A percentile compares a stretch with the other conserved stretches of the same genome.
phyloP scores from a whole-genome alignment of 1,140 invertebrate genomes.

The Leptinotarsa texana region DNA sequence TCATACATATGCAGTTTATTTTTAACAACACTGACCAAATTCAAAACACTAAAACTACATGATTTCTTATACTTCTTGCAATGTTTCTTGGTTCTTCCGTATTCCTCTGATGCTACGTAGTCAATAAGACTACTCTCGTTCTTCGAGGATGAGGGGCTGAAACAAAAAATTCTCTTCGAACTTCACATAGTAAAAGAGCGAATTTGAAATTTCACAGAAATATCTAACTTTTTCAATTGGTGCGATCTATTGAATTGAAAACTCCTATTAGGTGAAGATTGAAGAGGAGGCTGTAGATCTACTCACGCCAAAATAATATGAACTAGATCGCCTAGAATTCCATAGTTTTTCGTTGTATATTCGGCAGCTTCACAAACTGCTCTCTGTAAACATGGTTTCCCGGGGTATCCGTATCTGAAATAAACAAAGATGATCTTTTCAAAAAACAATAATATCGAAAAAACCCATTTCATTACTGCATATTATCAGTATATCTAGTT shows the following conservation, averaged over 20 bases:
- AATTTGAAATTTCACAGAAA: not conserved
- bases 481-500: too few relatives aligned
- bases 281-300: not conserved
- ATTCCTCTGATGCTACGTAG: conserved; percentile 54
- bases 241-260: not conserved
- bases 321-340: conserved; percentile 58
- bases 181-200: not conserved
- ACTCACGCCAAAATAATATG: conserved; percentile 61
- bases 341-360: conserved; percentile 56
- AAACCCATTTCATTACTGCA: too few relatives aligned
- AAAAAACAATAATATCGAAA: too few relatives aligned
- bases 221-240: too few relatives aligned
- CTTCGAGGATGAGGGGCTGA: conserved; percentile 57
- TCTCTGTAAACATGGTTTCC: conserved; percentile 56
- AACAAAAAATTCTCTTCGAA: conserved; percentile 25
- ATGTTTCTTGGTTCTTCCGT: conserved; percentile 42
- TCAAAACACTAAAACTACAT: conserved; percentile 56
- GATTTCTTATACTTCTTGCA: conserved; percentile 52
- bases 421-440: not conserved
- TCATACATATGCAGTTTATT: conserved; percentile 21
- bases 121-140: conserved; percentile 52
- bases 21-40: conserved; percentile 46
- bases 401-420: conserved; percentile 58
- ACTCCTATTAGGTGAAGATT: not conserved
- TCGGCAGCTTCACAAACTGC: conserved; percentile 58